A percentile compares a stretch with the other conserved stretches of the same genome.
Conservation (phyloP, 1,140 invertebrate genomes). For the Bombus impatiens region DNA sequence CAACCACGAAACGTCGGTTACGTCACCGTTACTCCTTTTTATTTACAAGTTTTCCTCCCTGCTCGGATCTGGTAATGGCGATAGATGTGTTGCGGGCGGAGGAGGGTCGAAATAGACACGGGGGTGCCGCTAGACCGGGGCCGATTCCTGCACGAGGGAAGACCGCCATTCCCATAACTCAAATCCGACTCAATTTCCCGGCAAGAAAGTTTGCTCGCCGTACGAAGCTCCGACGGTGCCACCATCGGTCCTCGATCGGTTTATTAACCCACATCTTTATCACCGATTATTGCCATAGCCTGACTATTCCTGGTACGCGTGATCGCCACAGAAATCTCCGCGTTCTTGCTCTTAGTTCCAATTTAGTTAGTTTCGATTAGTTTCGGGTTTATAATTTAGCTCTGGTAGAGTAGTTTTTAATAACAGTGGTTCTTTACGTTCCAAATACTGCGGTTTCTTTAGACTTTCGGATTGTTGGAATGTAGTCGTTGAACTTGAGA, state of each 20-base stretch:
- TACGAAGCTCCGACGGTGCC: constrained; percentile 10
- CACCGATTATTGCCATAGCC: constrained; percentile 38
- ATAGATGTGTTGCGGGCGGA: constrained; percentile 68
- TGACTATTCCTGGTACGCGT: neutral
- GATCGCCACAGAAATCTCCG: neutral
- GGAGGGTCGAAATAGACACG: constrained; percentile 64
- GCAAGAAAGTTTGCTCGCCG: constrained; percentile 70
- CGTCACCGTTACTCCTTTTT: constrained; percentile 70
- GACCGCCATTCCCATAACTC: constrained; percentile 73
- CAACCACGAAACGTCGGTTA: constrained; percentile 56
- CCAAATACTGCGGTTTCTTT: too few species aligned
- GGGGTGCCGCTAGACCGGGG: constrained; percentile 55
- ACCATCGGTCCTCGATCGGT: constrained; percentile 37
- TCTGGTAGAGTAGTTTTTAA: too few species aligned
- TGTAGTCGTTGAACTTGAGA: accelerated
- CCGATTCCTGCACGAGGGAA: constrained; percentile 63
- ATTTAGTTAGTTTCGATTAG: neutral
- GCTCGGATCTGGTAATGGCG: constrained; percentile 66
- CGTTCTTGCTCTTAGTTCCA: neutral
- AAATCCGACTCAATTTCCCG: constrained; percentile 78
- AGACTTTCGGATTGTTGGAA: too few species aligned
- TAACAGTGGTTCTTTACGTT: accelerated
- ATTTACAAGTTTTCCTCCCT: constrained; percentile 75
- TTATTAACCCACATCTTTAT: constrained; percentile 55
- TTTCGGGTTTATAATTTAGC: neutral